Percentiles rank a stretch among this genome's conserved stretches.
These are phyloP conservation scores for Chrysomallon squamiferum DNA, from an alignment of 1,140 invertebrate species.

Conservation along the genomic window DNA sequence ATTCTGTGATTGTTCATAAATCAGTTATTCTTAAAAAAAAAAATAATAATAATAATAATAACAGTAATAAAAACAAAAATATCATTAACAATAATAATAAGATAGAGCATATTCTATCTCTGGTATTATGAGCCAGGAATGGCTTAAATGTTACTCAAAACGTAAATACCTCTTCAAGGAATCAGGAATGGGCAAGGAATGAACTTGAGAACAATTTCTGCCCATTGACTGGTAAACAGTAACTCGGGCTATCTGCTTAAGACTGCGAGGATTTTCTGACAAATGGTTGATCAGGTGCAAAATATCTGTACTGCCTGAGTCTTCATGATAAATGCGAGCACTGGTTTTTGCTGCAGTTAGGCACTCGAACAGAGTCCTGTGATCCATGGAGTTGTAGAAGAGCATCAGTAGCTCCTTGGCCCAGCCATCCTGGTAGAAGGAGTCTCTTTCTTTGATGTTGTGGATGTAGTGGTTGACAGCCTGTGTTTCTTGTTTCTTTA, in stretches of 20 bases:
- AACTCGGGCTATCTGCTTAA: slow-evolving; percentile 54
- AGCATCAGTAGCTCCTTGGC: slow-evolving; percentile 46
- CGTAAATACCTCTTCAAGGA: slow-evolving; percentile 46
- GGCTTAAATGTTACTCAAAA: no score
- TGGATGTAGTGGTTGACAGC: slow-evolving; percentile 54
- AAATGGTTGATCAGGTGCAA: slow-evolving; percentile 39
- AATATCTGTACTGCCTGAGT: slow-evolving; percentile 31
- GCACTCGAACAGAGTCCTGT: slow-evolving; percentile 49
- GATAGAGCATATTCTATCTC: no score
- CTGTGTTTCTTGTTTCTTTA: slow-evolving; percentile 54
- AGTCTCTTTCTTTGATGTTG: slow-evolving; percentile 38
- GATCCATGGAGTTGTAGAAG: slow-evolving; percentile 59
- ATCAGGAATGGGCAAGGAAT: slow-evolving; percentile 48
- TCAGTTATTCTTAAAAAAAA: no score
- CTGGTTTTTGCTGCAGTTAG: slow-evolving; percentile 43
- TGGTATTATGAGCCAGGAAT: no score
- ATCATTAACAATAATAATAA: no score
- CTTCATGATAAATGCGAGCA: slow-evolving; percentile 37
- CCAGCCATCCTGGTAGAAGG: slow-evolving; percentile 34
- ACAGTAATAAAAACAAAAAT: no score
- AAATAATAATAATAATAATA: no score
- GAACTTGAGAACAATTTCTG: slow-evolving; percentile 35
- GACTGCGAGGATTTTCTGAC: slow-evolving; percentile 44
- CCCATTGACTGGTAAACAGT: slow-evolving; percentile 52
- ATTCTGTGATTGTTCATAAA: no score